Base-by-base conservation (phyloP, 2,797 vertebrate genomes). In the Babyrousa celebensis region DNA sequence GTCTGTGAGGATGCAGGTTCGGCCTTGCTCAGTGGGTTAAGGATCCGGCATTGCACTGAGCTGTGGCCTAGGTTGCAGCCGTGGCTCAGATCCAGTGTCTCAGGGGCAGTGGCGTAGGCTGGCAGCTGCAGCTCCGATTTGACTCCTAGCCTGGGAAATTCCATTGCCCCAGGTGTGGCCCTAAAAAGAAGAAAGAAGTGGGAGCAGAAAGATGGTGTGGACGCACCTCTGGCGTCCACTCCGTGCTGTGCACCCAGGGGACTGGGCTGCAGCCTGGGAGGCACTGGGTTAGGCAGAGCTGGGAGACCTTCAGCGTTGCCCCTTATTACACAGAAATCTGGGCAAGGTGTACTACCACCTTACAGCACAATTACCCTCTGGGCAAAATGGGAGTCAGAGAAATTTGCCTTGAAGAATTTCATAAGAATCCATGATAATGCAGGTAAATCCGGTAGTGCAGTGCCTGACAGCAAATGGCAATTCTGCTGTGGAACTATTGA, bases 361-460 rank as follows among this genome's bases (percentile, higher is more conserved):
- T 43, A 1, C 27, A 71, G 20, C 10, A 12, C 36, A 48, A 3
- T 20, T 72, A 21, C 15, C 48, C 5, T 25, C 52, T 18, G 23
- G 63, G 43, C 15, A 56, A 40, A 74, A 29, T 84, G 78, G 23
- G 25, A 56, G 14, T 54, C 1, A 80, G 25, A 12, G 71, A 48
- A 48, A 27, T 21, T 43, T 14, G 3, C 71, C 32, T 52, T 54
- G 14, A 12, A 32, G 72, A 43, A 60, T 36, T 52, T 68, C 36
- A n/a, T 32, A 6, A 43, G 87, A 63, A 29, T 20, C 43, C 4
- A 7, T 6, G 43, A n/a, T 20, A n/a, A 32, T 4, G 29, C 54
- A 2, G 7, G 3, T 23, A 14, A 74, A 23, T 5, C 16, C 3
- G 2, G 4, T 5, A 52, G 18, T 7, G 12, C 16, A 8, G 78